Evolutionary conservation across 2,113 vertebrate species (phyloP).

Genomic region (Rattus rattus): DNA sequence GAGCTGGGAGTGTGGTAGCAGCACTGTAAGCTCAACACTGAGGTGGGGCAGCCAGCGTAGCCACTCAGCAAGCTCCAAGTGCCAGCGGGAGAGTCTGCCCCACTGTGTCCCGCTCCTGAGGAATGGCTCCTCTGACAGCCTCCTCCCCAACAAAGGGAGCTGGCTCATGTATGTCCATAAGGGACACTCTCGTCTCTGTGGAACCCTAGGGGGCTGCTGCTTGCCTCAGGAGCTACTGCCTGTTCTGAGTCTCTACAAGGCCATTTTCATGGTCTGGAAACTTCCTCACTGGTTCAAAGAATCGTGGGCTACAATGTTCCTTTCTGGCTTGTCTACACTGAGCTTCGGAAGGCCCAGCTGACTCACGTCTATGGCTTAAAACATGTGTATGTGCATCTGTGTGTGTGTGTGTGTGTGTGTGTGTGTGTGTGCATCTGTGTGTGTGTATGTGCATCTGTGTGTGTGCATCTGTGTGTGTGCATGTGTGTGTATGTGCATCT

Average conservation of each 20-base stretch:
- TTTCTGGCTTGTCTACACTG: background rate
- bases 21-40: too few relatives aligned
- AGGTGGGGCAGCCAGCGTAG: background rate
- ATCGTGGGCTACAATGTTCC: background rate
- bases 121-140: background rate
- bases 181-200: background rate
- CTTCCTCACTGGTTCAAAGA: background rate
- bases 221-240: too few relatives aligned
- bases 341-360: background rate
- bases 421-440: background rate
- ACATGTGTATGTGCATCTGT: background rate
- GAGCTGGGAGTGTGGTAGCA: background rate
- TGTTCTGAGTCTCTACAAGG: background rate
- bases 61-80: background rate
- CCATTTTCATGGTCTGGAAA: background rate
- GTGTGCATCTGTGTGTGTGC: too few relatives aligned
- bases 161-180: background rate
- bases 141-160: background rate
- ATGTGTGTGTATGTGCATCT: background rate
- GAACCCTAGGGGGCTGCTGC: fast-evolving
- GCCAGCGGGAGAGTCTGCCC: background rate
- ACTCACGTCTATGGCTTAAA: background rate
- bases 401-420: background rate
- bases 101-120: background rate
- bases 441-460: background rate